A percentile compares a stretch with the other conserved stretches of the same genome.
Evolutionary conservation across 2,888 invertebrate genomes (phyloP).

Genomic region (Pollenia angustigena): DNA sequence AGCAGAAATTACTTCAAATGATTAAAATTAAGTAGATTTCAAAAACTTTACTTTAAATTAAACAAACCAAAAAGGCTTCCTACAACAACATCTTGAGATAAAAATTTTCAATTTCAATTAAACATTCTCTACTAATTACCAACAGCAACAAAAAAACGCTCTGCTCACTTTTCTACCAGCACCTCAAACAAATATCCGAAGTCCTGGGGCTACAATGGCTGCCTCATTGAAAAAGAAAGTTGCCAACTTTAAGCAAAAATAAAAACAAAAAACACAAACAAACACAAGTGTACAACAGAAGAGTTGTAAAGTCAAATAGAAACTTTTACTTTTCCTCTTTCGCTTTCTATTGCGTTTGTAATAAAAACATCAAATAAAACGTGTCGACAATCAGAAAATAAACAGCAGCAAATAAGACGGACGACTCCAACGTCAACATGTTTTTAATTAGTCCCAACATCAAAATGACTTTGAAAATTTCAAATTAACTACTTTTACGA

Average conservation of each 20-base stretch:
- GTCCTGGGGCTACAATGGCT: constrained; percentile 15
- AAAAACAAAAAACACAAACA: constrained; percentile 16
- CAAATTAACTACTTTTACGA: constrained; percentile 30
- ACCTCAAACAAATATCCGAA: background rate
- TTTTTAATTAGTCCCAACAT: constrained; percentile 66
- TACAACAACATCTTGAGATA: background rate
- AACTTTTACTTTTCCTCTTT: constrained; percentile 59
- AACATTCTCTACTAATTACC: constrained; percentile 23
- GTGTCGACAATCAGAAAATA: constrained; percentile 63
- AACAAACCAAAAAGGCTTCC: background rate
- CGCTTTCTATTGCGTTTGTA: constrained; percentile 38
- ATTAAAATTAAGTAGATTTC: too few species aligned
- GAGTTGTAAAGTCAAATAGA: constrained; percentile 57
- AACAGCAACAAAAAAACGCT: background rate
- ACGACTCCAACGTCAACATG: constrained; percentile 14
- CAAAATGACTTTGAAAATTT: constrained; percentile 52
- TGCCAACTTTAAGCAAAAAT: constrained; percentile 1
- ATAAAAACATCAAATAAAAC: constrained; percentile 67
- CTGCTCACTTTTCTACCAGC: background rate
- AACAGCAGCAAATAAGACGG: constrained; percentile 26
- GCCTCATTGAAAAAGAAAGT: constrained; percentile 33
- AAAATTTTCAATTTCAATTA: constrained; percentile 26
- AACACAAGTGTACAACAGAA: constrained; percentile 23
- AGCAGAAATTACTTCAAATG: too few species aligned
- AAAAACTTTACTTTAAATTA: background rate